Evolutionary conservation across 2,888 invertebrate genomes (phyloP).

Genomic region (Xanthia togata): DNA sequence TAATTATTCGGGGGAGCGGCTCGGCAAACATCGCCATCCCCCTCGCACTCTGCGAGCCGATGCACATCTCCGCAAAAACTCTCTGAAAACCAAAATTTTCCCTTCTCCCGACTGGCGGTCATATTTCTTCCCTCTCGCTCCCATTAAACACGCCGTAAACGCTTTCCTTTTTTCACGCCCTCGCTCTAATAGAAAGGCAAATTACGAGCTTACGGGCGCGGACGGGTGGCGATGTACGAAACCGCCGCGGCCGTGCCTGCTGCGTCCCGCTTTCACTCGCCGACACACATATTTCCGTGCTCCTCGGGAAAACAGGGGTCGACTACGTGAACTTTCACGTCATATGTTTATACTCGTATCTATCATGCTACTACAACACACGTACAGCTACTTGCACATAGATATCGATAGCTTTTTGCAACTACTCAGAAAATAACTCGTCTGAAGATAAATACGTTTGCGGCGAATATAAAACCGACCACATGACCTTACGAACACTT

Average conservation of each 20-base stretch:
- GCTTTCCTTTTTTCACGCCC: slow-evolving; percentile 91
- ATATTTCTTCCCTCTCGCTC: slow-evolving; percentile 91
- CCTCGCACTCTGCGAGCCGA: slow-evolving; percentile 85
- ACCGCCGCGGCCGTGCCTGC: slow-evolving; percentile 83
- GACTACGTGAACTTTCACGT: slow-evolving; percentile 88
- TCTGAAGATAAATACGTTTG: slow-evolving; percentile 5
- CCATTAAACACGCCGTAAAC: slow-evolving; percentile 90
- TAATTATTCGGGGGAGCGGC: slow-evolving; percentile 88
- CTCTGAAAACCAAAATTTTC: slow-evolving; percentile 90
- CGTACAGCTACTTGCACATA: slow-evolving; percentile 34
- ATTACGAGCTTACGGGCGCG: slow-evolving; percentile 91
- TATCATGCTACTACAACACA: slow-evolving; percentile 62
- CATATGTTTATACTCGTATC: slow-evolving; percentile 82
- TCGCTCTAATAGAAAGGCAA: slow-evolving; percentile 91
- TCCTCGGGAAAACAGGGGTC: slow-evolving; percentile 85
- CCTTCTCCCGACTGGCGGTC: slow-evolving; percentile 88
- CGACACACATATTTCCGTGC: slow-evolving; percentile 78
- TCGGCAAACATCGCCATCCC: slow-evolving; percentile 84
- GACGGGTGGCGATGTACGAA: slow-evolving; percentile 90
- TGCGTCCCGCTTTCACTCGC: slow-evolving; percentile 83
- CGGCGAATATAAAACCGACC: slow-evolving; percentile 15
- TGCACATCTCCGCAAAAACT: slow-evolving; percentile 90
- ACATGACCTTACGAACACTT: slow-evolving; percentile 16
- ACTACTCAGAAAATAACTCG: slow-evolving; percentile 24
- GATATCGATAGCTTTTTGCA: slow-evolving; percentile 47